phyloP scores from a whole-genome alignment of 2,797 vertebrate species.

The Gallinago solitaria region DNA sequence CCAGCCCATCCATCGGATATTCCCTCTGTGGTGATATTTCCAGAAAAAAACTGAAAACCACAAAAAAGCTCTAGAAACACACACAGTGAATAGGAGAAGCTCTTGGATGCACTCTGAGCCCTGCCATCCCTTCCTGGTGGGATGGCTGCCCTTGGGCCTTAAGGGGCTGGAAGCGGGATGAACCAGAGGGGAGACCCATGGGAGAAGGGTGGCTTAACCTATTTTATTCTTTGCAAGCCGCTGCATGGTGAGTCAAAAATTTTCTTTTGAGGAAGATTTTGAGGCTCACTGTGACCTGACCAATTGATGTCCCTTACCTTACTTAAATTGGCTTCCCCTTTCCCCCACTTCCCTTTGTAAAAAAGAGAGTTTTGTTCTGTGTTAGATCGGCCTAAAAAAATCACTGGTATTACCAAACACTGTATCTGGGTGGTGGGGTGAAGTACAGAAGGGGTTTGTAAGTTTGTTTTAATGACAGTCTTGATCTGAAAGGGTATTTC shows the following conservation, averaged over 20 bases:
- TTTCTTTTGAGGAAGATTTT: not conserved
- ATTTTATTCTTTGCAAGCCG: not conserved
- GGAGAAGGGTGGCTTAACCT: not conserved
- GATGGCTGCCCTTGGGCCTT: not conserved
- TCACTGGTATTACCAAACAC: not conserved
- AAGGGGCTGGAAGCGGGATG: not conserved
- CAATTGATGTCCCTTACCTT: not conserved
- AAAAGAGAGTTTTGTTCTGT: not conserved
- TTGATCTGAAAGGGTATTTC: not conserved
- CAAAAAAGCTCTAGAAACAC: not conserved
- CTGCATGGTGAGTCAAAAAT: not conserved
- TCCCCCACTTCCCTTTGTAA: not conserved
- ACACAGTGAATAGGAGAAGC: not conserved
- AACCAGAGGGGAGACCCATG: not conserved
- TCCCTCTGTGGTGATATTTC: not conserved
- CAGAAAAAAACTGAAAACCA: not conserved
- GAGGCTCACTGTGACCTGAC: rapidly evolving
- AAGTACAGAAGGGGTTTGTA: not conserved
- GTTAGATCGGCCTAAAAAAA: not conserved
- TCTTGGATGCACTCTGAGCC: rapidly evolving
- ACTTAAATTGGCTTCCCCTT: not conserved
- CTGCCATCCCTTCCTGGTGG: rapidly evolving
- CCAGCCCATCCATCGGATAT: not conserved
- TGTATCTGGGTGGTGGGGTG: not conserved
- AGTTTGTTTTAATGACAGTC: not conserved